A percentile compares a stretch with the other conserved stretches of the same genome.
These are phyloP conservation scores for Mergus octosetaceus DNA, from an alignment of 2,797 vertebrate genomes.

Conservation along the genomic window DNA sequence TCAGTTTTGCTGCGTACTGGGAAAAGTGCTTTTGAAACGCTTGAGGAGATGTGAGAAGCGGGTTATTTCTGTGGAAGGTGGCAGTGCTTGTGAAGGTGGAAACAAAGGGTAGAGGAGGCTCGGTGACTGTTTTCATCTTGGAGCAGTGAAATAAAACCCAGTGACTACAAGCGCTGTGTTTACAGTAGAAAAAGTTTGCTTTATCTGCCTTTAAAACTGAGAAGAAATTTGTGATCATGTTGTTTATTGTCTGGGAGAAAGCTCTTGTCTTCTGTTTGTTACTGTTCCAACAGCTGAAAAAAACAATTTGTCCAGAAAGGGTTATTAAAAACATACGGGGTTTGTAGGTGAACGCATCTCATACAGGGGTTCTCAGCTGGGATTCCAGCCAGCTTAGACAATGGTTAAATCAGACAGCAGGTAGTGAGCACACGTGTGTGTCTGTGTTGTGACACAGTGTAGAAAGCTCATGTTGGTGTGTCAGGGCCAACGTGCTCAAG, in stretches of 20 bases:
- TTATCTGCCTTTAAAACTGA: neutral
- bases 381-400: no score
- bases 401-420: fast-evolving
- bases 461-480: neutral
- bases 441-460: neutral
- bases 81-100: neutral
- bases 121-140: neutral
- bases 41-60: neutral
- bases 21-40: neutral
- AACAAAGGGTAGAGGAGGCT: neutral
- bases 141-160: neutral
- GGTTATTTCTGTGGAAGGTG: neutral
- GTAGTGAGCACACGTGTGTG: neutral
- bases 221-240: neutral
- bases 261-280: neutral
- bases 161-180: fast-evolving
- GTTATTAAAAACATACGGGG: neutral
- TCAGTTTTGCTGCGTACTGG: neutral
- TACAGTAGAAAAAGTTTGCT: neutral
- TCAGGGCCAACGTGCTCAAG: neutral
- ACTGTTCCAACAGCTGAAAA: neutral
- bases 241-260: neutral
- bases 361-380: neutral
- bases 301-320: neutral
- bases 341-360: neutral